Evolutionary conservation across 2,797 vertebrate species (phyloP), one percentile per base, ranked within the genome.

Genomic region (Galagoides demidoff): DNA sequence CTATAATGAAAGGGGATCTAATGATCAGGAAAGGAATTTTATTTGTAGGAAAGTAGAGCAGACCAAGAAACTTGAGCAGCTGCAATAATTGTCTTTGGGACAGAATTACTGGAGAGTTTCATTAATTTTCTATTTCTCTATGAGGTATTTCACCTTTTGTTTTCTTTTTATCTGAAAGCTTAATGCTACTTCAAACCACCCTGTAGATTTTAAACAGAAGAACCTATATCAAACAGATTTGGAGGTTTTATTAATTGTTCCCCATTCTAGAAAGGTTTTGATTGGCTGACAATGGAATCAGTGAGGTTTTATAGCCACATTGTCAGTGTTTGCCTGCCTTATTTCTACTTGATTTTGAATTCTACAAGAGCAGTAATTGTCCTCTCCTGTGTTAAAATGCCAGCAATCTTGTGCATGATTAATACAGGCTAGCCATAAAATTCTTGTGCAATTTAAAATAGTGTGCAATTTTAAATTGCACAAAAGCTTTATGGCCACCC

Each of bases 271-370:
- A 84, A 85, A 93, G 16, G 57, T 82, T 95, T 79, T 87, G 37
- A 70, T 22, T 93, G 83, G 59, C 43, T 64, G 27, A 61, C 85
- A 90, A 88, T 95, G 52, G 17, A 64, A 34, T 79, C 68, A 71
- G 31, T 94, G 77, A 52, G 39, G 55, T 82, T 95, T 88, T 73
- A 92, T 39, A 88, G 88, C 25, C 52, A 57, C 1, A 3, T 61
- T 86, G 57, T 85, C 59, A 29, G 52, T 23, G 13, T 92, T 89
- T 82, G 16, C 81, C 83, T 82, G 43, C 27, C 74, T 83, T 82
- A 31, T 90, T 88, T 96, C 43, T 84, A 77, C n/a, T 64, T 89
- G 43, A 61, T 70, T 85, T 70, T 82, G 84, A 91, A 93, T 89
- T 96, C 31, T 19, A 49, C 23, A 57, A 93, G 73, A 34, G 25